These are phyloP conservation scores for Hybos culiciformis DNA, from an alignment of 2,888 invertebrate genomes.

Conservation along the genomic window DNA sequence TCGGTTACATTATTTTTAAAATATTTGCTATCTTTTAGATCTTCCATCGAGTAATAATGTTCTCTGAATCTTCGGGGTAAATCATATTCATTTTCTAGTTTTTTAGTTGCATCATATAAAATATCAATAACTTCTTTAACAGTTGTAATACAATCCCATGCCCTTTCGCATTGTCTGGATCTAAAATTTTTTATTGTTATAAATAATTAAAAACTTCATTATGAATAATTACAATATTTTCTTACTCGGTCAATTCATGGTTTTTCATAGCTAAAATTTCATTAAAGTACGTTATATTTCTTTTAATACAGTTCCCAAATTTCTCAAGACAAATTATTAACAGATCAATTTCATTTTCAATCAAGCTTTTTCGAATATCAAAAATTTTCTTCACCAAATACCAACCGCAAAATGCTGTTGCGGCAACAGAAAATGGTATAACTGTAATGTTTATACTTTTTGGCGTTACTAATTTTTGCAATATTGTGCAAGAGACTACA, in stretches of 20 bases:
- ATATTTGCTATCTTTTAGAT: constrained; percentile 32
- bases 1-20: constrained; percentile 31
- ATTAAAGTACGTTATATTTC: constrained; percentile 33
- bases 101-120: constrained; percentile 31
- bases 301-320: constrained; percentile 31
- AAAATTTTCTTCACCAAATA: constrained; percentile 26
- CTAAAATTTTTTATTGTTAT: constrained; percentile 15
- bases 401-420: constrained; percentile 25
- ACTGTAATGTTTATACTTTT: constrained; percentile 21
- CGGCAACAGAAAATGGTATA: constrained; percentile 24
- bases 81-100: constrained; percentile 25
- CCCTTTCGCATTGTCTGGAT: constrained; percentile 29
- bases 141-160: constrained; percentile 33
- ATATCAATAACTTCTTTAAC: constrained; percentile 31
- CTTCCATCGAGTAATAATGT: constrained; percentile 32
- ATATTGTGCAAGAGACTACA: constrained; percentile 22
- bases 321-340: constrained; percentile 29
- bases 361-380: constrained; percentile 28
- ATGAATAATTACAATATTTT: background rate
- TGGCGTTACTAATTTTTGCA: constrained; percentile 27
- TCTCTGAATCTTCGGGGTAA: constrained; percentile 23
- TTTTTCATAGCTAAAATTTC: constrained; percentile 32
- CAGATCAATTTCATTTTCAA: constrained; percentile 26
- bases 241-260: constrained; percentile 29
- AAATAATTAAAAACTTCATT: background rate